Evolutionary conservation across 1,140 invertebrate species (phyloP), one percentile per base, ranked within the genome.

Genomic region (Panagrolaimus sp.): DNA sequence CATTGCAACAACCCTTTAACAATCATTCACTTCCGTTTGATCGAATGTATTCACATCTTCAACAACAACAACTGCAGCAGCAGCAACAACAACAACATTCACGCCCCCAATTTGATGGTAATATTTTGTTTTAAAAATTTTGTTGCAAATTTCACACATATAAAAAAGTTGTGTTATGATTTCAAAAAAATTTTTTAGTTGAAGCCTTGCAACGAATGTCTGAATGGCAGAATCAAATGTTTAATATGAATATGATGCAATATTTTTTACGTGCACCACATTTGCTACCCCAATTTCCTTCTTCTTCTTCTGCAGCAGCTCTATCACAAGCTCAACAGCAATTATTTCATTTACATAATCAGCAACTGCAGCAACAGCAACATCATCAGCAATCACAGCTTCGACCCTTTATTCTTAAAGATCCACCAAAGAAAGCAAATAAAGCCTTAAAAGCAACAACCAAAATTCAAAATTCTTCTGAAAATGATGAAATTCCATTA

Each of bases 221-320:
- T 57, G 51, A 57, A 57, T 57, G 51, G 51, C 51, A 57, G n/a
- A 57, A 27, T 27, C 51, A 57, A 57, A 20, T 57, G 27, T 27
- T 57, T 27, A 57, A 57, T 57, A 57, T 57, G 51, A 57, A 57
- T 27, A 57, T 57, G 51, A 25, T 57, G 20, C 27, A 20, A 9
- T 57, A 57, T 13, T 25, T 57, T 20, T 25, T 57, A 27, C 51
- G 51, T 20, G 27, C 20, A 11, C 51, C 20, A 57, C 31, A 38
- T 38, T 38, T 38, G 7, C 7, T 38, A 38, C 31, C 31, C 2
- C 31, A 38, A 38, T 38, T 38, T 38, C 31, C 31, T 38, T 38
- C 31, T 38, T 25, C 20, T 16, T 57, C 51, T 5, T 14, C 27
- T 20, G 27, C 20, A 25, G 9, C 51, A 57, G 27, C 27, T 9